Base-by-base conservation (phyloP, 37 sponge, comb jelly and placozoan species). In the Sycon ciliatum region DNA sequence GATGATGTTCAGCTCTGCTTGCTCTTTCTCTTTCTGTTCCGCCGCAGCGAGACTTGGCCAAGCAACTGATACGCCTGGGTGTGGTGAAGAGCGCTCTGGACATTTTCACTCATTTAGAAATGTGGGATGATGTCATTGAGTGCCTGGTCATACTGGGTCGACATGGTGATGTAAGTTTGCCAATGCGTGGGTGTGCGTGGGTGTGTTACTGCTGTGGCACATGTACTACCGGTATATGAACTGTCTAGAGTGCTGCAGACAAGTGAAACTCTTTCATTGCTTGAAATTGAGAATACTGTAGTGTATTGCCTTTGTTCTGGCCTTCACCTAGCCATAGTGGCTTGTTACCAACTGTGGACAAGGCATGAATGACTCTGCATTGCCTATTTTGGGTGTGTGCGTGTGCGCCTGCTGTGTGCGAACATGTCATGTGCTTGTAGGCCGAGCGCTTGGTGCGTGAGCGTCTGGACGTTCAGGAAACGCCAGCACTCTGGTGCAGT, bases 111-210 rank as follows among this genome's bases (percentile, higher is more conserved):
- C 68, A 81, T 11, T 65, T 95, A 28, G 69, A 90, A 35, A 42
- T 95, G 81, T 86, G 89, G 91, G 92, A 95, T 76, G 84, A 87
- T 32, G 74, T 87, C 18, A 75, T 85, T 13, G 20, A 32, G 28
- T 90, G 92, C 56, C 78, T n/a, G n/a, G n/a, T n/a, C n/a, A n/a
- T n/a, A n/a, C n/a, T n/a, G n/a, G n/a, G n/a, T n/a, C n/a, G n/a
- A n/a, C n/a, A n/a, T n/a, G n/a, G n/a, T n/a, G n/a, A n/a, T n/a
- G n/a, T n/a, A n/a, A n/a, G n/a, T n/a, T n/a, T n/a, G 76, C 40
- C 82, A 76, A 49, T 73, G 72, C 16, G 63, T 57, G 0, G 90
- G 90, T 5, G 76, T 85, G 72, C 55, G 35, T 23, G 82, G 73
- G 0, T n/a, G n/a, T n/a, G n/a, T n/a, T n/a, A n/a, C n/a, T n/a